phyloP scores from a whole-genome alignment of 2,797 vertebrate species.

The Siniperca obscura region DNA sequence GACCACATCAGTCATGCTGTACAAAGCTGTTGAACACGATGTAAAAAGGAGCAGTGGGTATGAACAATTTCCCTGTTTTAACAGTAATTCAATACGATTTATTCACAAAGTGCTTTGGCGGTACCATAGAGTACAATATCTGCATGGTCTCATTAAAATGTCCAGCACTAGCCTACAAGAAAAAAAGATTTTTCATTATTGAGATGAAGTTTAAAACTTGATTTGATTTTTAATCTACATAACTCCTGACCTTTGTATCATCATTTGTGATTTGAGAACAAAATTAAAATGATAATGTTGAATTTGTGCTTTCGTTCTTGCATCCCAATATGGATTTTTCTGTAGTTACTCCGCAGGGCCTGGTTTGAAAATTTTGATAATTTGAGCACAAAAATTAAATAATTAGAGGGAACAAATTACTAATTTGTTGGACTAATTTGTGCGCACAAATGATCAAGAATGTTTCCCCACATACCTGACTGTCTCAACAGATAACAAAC shows the following conservation, averaged over 20 bases:
- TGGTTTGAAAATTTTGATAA: background rate
- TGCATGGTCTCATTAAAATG: constrained; percentile 25
- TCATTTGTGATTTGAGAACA: constrained; percentile 49
- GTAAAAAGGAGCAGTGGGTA: constrained; percentile 11
- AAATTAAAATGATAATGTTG: constrained; percentile 60
- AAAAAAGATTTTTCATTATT: constrained; percentile 15
- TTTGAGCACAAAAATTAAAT: background rate
- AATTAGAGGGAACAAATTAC: background rate
- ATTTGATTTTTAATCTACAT: constrained; percentile 43
- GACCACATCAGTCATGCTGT: constrained; percentile 38
- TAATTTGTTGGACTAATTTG: constrained; percentile 27
- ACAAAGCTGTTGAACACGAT: constrained; percentile 20
- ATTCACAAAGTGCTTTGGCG: constrained; percentile 7
- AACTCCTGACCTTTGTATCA: constrained; percentile 49
- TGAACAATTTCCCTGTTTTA: constrained; percentile 2
- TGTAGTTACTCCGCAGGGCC: background rate
- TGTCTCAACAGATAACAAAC: constrained; percentile 7
- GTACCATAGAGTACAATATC: background rate
- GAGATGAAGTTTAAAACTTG: constrained; percentile 34
- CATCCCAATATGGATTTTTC: background rate
- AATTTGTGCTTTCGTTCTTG: constrained; percentile 19
- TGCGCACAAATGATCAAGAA: background rate
- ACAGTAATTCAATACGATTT: background rate
- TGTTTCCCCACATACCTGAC: background rate
- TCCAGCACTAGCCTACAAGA: background rate